Evolutionary conservation across 2,797 vertebrate genomes (phyloP), one percentile per base, ranked within the genome.

Genomic region (Characodon lateralis): DNA sequence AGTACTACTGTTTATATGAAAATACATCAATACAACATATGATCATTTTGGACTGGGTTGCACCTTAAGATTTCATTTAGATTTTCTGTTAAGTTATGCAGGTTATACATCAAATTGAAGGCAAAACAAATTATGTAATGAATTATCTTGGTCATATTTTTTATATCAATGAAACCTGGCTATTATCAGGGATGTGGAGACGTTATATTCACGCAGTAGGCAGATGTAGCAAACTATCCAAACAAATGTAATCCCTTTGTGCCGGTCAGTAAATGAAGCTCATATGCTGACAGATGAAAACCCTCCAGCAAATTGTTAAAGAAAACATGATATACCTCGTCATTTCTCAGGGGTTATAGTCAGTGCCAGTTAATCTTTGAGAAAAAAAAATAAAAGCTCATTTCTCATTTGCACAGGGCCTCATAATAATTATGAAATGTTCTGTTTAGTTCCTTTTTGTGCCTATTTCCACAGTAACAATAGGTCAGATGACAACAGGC

Each of bases 401-500:
- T 39, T 78, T 73, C 59, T 41, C 2, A 66, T 75, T 77, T 68
- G 2, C 28, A 28, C 26, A 24, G 22, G 1, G 76, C 10, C 24
- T 41, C 24, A 2, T 39, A 63, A 76, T 56, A 41, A 75, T 20
- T 14, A 66, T 72, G 55, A 71, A 6, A 28, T 20, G n/a, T 55
- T 77, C 35, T 22, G 55, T 48, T 53, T 61, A 12, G 59, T 35
- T 70, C 6, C 13, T 81, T 82, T 74, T 65, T 28, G 6, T 24
- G 12, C 39, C 59, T 66, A 39, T 72, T 80, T 74, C 16, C n/a
- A 28, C 14, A 28, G 20, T 74, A 71, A 43, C 51, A 68, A 51
- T 18, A 43, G 76, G 59, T 75, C 58, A 73, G 26, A 74, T 50
- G 51, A 79, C 69, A 63, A 77, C 61, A 56, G 26, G 51, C 51